These are phyloP conservation scores for Dioctria rufipes DNA, from an alignment of 2,888 invertebrate species.

Conservation along the genomic window DNA sequence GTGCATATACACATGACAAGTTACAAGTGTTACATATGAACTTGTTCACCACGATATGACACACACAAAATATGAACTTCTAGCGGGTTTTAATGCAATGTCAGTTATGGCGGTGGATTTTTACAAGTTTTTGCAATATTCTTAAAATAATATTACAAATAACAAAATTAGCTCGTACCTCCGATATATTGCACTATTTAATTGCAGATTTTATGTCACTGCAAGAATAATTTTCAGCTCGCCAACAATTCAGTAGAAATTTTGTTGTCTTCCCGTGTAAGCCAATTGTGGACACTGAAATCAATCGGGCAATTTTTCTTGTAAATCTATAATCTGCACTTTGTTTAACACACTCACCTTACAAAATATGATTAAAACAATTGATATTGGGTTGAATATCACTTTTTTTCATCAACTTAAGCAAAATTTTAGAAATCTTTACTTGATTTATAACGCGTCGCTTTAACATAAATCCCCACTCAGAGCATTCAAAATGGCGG, in stretches of 20 bases:
- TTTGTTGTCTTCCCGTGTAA: slow-evolving; percentile 39
- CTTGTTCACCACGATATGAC: slow-evolving; percentile 29
- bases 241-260: slow-evolving; percentile 18
- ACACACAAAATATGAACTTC: slow-evolving; percentile 46
- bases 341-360: slow-evolving; percentile 43
- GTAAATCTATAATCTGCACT: slow-evolving; percentile 22
- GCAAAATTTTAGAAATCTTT: slow-evolving; percentile 60
- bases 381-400: slow-evolving; percentile 21
- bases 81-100: slow-evolving; percentile 44
- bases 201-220: slow-evolving; percentile 14
- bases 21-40: slow-evolving; percentile 45
- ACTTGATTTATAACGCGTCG: slow-evolving; percentile 69
- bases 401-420: slow-evolving; percentile 24
- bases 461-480: slow-evolving; percentile 68
- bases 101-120: slow-evolving; percentile 46
- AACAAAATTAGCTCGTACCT: slow-evolving; percentile 25
- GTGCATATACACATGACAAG: slow-evolving; percentile 41
- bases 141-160: neutral
- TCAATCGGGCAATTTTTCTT: slow-evolving; percentile 42
- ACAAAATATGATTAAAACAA: slow-evolving; percentile 22
- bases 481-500: slow-evolving; percentile 72
- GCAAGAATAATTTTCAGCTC: slow-evolving; percentile 7
- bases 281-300: slow-evolving; percentile 49
- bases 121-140: slow-evolving; percentile 14
- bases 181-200: slow-evolving; percentile 25